Evolutionary conservation across 2,113 vertebrate genomes (phyloP).

Genomic region (Catharus bicknelli): DNA sequence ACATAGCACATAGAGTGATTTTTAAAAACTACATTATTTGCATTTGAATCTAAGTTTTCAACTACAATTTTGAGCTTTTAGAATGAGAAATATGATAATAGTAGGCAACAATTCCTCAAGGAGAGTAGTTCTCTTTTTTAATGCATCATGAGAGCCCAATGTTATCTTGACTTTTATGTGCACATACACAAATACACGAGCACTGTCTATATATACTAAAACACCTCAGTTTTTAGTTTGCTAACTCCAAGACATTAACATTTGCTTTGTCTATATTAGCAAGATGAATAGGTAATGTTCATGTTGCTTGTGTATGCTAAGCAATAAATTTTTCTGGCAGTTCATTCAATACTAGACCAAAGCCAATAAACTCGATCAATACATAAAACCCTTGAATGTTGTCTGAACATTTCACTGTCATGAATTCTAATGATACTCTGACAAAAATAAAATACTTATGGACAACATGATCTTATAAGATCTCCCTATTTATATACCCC

Average conservation of each 20-base stretch:
- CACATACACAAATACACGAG: neutral
- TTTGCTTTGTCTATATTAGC: neutral
- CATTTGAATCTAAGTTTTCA: neutral
- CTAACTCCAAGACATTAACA: neutral
- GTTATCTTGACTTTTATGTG: neutral
- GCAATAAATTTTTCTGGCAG: neutral
- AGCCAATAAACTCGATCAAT: constrained; percentile 6
- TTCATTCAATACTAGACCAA: constrained; percentile 18
- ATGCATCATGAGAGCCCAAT: neutral
- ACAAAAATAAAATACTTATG: neutral
- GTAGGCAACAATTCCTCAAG: neutral
- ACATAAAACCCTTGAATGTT: neutral
- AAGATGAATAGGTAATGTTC: neutral
- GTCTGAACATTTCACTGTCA: neutral
- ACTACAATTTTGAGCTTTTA: neutral
- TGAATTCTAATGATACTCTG: neutral
- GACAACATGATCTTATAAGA: neutral
- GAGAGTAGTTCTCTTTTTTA: neutral
- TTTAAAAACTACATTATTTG: neutral
- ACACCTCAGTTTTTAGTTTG: neutral
- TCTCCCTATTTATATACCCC: neutral
- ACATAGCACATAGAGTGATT: fast-evolving
- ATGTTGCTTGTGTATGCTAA: neutral
- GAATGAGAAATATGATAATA: neutral
- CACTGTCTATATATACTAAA: neutral